phyloP scores from a whole-genome alignment of 2,888 invertebrate species.

The Lutraria lutraria region DNA sequence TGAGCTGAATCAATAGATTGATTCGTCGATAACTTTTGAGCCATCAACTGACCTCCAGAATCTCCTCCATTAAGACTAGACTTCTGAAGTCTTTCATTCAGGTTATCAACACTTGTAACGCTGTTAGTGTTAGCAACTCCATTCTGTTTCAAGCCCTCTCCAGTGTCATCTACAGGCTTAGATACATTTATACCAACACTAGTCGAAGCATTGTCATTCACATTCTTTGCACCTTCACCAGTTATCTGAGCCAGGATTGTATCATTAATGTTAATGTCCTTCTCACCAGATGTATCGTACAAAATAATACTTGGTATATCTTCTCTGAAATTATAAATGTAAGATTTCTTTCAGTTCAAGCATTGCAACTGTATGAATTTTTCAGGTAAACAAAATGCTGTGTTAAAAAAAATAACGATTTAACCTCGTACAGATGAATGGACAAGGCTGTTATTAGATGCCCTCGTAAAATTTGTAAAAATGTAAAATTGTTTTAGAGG shows the following conservation, averaged over 20 bases:
- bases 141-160: background rate
- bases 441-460: too few relatives aligned
- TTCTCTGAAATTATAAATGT: slow-evolving; percentile 67
- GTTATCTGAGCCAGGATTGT: slow-evolving; percentile 64
- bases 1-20: background rate
- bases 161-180: background rate
- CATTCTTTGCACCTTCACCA: slow-evolving; percentile 51
- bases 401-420: too few relatives aligned
- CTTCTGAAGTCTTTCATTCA: background rate
- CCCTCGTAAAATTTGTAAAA: too few relatives aligned
- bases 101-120: background rate
- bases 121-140: background rate
- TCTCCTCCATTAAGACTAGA: background rate
- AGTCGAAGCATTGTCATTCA: background rate
- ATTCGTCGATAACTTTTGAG: background rate
- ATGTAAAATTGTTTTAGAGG: too few relatives aligned
- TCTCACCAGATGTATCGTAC: slow-evolving; percentile 76
- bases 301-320: slow-evolving; percentile 75
- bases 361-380: too few relatives aligned
- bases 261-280: slow-evolving; percentile 80
- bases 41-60: background rate
- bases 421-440: too few relatives aligned
- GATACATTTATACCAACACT: background rate
- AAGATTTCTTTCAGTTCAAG: background rate
- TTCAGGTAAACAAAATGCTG: too few relatives aligned